Evolutionary conservation across 2,797 vertebrate species (phyloP).

Genomic region (Hippopotamyrus pictus): DNA sequence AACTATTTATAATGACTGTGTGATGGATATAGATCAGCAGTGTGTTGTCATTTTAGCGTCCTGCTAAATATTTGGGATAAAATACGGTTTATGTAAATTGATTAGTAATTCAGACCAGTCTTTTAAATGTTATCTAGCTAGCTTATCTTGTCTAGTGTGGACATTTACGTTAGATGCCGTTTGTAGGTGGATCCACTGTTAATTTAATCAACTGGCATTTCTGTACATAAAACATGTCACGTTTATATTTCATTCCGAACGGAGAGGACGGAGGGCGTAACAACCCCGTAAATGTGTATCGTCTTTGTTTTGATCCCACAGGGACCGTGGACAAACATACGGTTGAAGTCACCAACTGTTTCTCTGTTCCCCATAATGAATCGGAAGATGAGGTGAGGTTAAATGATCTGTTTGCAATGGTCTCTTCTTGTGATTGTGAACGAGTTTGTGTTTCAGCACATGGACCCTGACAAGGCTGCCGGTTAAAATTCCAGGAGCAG

Average conservation of each 20-base stretch:
- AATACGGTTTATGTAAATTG: background rate
- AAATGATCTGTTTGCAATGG: background rate
- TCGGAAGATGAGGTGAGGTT: conserved; percentile 89
- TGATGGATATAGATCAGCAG: background rate
- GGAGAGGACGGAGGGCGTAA: background rate
- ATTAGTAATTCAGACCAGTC: background rate
- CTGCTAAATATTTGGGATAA: background rate
- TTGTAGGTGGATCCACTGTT: background rate
- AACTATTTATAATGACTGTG: background rate
- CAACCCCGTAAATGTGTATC: background rate
- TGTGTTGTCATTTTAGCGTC: background rate
- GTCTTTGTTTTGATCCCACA: conserved; percentile 38
- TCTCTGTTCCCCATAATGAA: conserved; percentile 97
- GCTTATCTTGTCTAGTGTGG: background rate
- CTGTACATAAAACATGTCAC: too few relatives aligned
- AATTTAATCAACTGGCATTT: background rate
- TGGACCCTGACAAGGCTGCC: background rate
- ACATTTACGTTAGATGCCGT: background rate
- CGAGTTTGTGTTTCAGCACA: background rate
- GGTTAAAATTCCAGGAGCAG: background rate
- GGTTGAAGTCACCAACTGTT: conserved; percentile 95
- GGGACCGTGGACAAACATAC: conserved; percentile 91
- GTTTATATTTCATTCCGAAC: background rate
- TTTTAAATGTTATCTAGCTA: background rate
- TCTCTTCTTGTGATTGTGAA: background rate